These are phyloP conservation scores for Balearica regulorum DNA, from an alignment of 2,797 vertebrate species.

Conservation along the genomic window DNA sequence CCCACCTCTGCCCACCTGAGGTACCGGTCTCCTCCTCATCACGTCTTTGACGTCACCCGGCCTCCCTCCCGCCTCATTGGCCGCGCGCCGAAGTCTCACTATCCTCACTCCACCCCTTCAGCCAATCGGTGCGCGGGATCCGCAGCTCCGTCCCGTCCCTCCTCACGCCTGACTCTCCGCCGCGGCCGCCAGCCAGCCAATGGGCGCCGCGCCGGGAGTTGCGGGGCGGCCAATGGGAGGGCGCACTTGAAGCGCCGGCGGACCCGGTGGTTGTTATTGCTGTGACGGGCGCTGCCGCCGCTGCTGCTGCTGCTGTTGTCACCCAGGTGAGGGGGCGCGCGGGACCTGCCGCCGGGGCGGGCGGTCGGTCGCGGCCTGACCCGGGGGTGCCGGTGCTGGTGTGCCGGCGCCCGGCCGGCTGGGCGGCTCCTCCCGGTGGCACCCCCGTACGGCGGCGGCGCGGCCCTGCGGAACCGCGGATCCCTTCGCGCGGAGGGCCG, in stretches of 20 bases:
- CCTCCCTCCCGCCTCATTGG: constrained; percentile 6
- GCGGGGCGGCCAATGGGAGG: background rate
- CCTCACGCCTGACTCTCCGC: constrained; percentile 20
- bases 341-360: no score
- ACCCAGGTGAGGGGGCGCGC: background rate
- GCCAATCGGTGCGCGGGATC: constrained; percentile 30
- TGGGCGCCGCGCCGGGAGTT: background rate
- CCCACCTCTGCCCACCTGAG: background rate
- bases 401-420: no score
- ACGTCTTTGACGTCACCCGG: background rate
- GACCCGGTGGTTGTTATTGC: background rate
- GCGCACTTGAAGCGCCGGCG: background rate
- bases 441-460: no score
- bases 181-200: background rate
- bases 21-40: background rate
- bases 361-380: no score
- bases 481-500: background rate
- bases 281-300: accelerated
- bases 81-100: constrained; percentile 45
- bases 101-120: constrained; percentile 71
- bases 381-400: no score
- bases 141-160: background rate
- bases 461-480: background rate
- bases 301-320: background rate
- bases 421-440: background rate